phyloP scores from a whole-genome alignment of 1,140 invertebrate genomes.

The Cyclina sinensis region DNA sequence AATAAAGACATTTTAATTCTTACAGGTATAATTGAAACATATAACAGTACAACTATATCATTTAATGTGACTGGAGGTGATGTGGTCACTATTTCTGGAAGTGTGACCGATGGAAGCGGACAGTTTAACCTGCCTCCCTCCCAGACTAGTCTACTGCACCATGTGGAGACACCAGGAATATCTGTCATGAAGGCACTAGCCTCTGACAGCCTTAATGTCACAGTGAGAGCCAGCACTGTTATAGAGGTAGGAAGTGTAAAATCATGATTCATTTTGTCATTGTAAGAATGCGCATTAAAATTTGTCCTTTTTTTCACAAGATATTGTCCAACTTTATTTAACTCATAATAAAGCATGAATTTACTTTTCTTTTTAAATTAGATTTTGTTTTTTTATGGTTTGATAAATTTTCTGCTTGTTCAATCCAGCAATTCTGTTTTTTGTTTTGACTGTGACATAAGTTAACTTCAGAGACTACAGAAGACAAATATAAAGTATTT shows the following conservation, averaged over 20 bases:
- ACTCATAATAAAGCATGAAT: too few species aligned
- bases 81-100: conserved; percentile 36
- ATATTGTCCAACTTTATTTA: too few species aligned
- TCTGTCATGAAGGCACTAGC: conserved; percentile 46
- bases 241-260: conserved; percentile 43
- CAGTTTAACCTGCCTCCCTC: conserved; percentile 37
- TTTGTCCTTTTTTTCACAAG: too few species aligned
- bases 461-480: too few species aligned
- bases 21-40: conserved; percentile 65
- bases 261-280: not conserved
- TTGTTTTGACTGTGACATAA: too few species aligned
- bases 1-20: not conserved
- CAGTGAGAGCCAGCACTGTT: not conserved
- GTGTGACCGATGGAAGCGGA: conserved; percentile 26
- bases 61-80: conserved; percentile 66
- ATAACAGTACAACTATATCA: conserved; percentile 33
- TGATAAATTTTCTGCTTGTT: too few species aligned
- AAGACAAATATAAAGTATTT: too few species aligned
- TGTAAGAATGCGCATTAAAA: too few species aligned
- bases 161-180: conserved; percentile 34
- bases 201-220: conserved; percentile 36
- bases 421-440: too few species aligned
- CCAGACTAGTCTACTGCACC: not conserved
- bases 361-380: too few species aligned
- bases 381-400: too few species aligned